These are phyloP conservation scores for Stomatorhinus walkeri DNA, from an alignment of 2,797 vertebrate genomes.

Conservation along the genomic window DNA sequence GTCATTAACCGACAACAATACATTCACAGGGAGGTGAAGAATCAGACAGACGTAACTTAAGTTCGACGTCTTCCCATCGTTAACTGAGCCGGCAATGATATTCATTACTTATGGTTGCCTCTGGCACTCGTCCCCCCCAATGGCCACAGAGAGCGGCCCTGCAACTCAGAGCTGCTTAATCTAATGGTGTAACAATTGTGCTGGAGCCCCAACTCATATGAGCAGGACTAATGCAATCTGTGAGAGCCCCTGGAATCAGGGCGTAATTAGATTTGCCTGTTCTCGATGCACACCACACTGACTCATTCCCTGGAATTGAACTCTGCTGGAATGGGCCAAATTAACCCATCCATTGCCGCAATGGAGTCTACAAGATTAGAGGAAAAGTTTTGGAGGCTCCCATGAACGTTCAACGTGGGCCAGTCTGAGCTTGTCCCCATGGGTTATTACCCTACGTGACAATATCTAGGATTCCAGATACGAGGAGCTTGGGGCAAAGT, in stretches of 20 bases:
- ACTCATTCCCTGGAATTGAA: constrained; percentile 34
- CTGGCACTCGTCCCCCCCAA: constrained; percentile 25
- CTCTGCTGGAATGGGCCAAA: constrained; percentile 31
- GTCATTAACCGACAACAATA: constrained; percentile 13
- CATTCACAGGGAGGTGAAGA: constrained; percentile 15
- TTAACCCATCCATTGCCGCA: constrained; percentile 28
- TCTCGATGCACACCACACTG: constrained; percentile 35
- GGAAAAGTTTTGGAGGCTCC: neutral
- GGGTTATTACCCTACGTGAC: neutral
- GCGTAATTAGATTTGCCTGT: constrained; percentile 42
- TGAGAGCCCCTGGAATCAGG: constrained; percentile 38
- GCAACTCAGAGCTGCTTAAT: constrained; percentile 35
- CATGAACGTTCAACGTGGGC: neutral
- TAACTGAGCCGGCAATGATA: constrained; percentile 26
- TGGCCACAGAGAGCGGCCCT: constrained; percentile 22
- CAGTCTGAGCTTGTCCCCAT: neutral
- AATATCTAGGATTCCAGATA: constrained; percentile 6
- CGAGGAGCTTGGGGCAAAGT: constrained; percentile 10
- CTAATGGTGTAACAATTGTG: constrained; percentile 37
- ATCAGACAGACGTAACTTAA: constrained; percentile 18
- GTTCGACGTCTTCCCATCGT: constrained; percentile 16
- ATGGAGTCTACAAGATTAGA: neutral
- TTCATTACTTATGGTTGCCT: constrained; percentile 27
- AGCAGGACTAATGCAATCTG: constrained; percentile 42
- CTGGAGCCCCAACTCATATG: constrained; percentile 28